These are phyloP conservation scores for Gila robusta DNA, from an alignment of 2,797 vertebrate genomes.

Conservation along the genomic window DNA sequence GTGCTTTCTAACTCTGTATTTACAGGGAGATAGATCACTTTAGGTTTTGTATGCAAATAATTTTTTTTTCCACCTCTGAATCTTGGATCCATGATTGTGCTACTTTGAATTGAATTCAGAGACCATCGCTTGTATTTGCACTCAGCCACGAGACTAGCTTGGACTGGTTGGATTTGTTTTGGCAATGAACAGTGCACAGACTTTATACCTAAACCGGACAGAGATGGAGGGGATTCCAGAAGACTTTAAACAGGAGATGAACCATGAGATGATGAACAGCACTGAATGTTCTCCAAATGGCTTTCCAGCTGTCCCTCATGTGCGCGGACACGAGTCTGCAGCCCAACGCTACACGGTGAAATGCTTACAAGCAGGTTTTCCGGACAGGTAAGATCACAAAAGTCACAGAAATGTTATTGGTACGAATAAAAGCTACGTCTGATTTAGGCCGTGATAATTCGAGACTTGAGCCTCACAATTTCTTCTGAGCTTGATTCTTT, in stretches of 20 bases:
- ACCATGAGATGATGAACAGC: conserved; percentile 73
- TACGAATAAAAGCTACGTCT: neutral
- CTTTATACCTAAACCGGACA: conserved; percentile 48
- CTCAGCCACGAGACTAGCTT: conserved; percentile 27
- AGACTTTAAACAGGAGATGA: conserved; percentile 65
- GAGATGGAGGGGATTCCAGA: conserved; percentile 73
- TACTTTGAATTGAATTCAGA: conserved; percentile 53
- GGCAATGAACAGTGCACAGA: conserved; percentile 44
- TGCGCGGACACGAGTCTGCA: conserved; percentile 81
- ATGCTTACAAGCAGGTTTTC: conserved; percentile 84
- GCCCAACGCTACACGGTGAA: conserved; percentile 86
- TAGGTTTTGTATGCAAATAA: neutral
- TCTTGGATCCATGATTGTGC: conserved; percentile 22
- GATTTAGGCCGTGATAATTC: conserved; percentile 24
- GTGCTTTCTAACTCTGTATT: conserved; percentile 23
- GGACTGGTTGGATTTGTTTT: conserved; percentile 32
- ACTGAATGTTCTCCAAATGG: conserved; percentile 50
- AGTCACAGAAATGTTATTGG: neutral
- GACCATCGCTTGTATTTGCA: conserved; percentile 34
- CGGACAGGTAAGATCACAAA: conserved; percentile 86
- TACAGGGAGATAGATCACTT: neutral
- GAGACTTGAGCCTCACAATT: conserved; percentile 58
- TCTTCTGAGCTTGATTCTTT: conserved; percentile 28
- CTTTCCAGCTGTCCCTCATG: conserved; percentile 62
- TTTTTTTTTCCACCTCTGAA: neutral